Conservation (phyloP, 1,140 invertebrate species). For the Calosoma granatense region DNA sequence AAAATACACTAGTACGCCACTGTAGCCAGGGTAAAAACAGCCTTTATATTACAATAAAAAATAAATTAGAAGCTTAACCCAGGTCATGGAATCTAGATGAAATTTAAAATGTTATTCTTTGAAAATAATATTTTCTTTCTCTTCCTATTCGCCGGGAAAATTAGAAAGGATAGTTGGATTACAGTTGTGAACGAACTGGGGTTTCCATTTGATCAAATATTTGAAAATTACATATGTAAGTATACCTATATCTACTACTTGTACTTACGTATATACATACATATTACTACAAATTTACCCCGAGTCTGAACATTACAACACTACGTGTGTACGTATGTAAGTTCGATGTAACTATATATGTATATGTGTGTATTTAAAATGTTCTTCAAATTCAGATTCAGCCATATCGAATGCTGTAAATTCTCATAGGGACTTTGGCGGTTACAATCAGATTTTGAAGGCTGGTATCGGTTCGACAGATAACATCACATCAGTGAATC, state of each 20-base stretch:
- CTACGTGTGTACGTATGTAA: too few species aligned
- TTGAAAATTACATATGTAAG: too few species aligned
- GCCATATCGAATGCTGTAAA: neutral
- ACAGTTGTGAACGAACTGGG: too few species aligned
- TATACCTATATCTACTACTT: too few species aligned
- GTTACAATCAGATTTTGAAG: conserved; percentile 12
- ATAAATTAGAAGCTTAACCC: neutral
- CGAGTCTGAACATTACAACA: too few species aligned
- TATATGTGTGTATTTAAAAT: neutral
- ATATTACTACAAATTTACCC: too few species aligned
- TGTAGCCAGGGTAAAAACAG: too few species aligned
- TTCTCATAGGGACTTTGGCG: neutral
- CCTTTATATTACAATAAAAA: neutral
- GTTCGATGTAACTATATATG: neutral
- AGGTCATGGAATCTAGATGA: neutral
- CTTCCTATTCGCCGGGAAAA: neutral
- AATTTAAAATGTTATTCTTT: neutral
- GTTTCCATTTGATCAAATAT: too few species aligned
- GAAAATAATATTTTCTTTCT: neutral
- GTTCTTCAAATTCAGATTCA: neutral
- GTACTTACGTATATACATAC: too few species aligned
- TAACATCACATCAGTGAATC: conserved; percentile 25
- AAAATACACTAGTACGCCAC: too few species aligned
- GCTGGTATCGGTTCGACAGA: conserved; percentile 10
- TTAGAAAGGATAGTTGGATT: too few species aligned